A percentile compares a stretch with the other conserved stretches of the same genome.
phyloP scores from a whole-genome alignment of 2,888 invertebrate species.

The Tiliacea aurago region DNA sequence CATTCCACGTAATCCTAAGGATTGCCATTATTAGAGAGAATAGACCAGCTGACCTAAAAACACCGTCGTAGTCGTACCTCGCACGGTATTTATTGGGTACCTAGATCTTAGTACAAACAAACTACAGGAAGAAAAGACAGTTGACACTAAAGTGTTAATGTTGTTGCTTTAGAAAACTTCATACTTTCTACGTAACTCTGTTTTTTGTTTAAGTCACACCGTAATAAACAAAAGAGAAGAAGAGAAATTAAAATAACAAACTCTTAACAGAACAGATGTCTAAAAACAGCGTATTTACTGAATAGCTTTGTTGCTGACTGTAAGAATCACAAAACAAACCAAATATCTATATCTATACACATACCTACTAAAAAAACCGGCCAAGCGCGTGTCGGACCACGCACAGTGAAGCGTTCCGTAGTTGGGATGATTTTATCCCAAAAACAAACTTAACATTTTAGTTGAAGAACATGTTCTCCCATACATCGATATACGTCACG shows the following conservation, averaged over 20 bases:
- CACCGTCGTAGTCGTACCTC: neutral
- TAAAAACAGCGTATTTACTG: neutral
- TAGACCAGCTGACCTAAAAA: neutral
- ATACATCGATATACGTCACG: too few relatives aligned
- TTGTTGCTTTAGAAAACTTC: neutral
- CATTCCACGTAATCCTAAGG: too few relatives aligned
- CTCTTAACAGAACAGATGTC: neutral
- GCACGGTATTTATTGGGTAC: neutral
- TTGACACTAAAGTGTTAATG: neutral
- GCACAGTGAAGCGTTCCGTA: too few relatives aligned
- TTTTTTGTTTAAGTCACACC: neutral
- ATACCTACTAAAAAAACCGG: too few relatives aligned
- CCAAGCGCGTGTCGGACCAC: too few relatives aligned
- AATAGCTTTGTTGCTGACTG: neutral
- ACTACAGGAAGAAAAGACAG: neutral
- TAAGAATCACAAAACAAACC: neutral
- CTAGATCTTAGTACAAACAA: neutral
- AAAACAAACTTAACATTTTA: too few relatives aligned
- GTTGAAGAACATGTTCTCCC: too few relatives aligned
- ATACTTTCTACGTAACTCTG: neutral
- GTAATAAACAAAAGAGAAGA: neutral
- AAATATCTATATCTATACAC: too few relatives aligned
- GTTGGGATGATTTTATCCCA: too few relatives aligned
- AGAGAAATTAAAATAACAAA: neutral
- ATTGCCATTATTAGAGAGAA: too few relatives aligned